Base-by-base conservation (phyloP, 2,888 invertebrate species). In the Drosophila mercatorum region DNA sequence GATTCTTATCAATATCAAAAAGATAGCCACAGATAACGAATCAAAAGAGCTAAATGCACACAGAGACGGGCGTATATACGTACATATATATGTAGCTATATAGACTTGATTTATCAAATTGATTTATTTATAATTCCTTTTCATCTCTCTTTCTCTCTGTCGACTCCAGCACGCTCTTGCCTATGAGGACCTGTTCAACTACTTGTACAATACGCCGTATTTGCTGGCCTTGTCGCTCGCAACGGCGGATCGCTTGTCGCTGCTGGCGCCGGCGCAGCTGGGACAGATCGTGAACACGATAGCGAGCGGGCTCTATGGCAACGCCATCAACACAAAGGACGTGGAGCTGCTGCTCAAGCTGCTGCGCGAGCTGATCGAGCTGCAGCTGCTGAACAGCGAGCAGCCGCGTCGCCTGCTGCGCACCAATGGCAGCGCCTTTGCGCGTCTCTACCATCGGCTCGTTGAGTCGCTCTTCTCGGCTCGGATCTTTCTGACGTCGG, bases 401-500 rank as follows among this genome's bases (percentile, higher is more conserved):
- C 95, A 96, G 92, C 96, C 96, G 1, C 93, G 95, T 75, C 93
- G 97, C 88, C 93, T 98, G 79, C 94, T 99, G 49, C 95, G 97
- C 31, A 95, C 96, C 46, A 97, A 97, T 63, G 96, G 96, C 6
- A 97, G 97, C 90, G 97, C 98, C 4, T 97, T 99, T 90, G 95
- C 97, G 14, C 94, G 96, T 12, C 94, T 98, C 49, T 99, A 98
- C 94, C 96, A 96, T 49, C 95, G 97, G 60, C 96, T 98, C 90
- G 96, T 97, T 59, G 99, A 99, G 90, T 96, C 96, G 0, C 95
- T 98, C 83, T 96, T 97, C 83, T 96, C 98, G 0, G 97, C 98
- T 0, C 97, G 98, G 83, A 95, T 98, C 87, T 99, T 99, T 93
- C 94, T 99, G 28, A 96, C 98, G 3, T 97, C 98, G 1, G 97